These are phyloP conservation scores for Bolinopsis microptera DNA, from an alignment of 37 sponge, comb jelly and placozoan species.

Conservation along the genomic window DNA sequence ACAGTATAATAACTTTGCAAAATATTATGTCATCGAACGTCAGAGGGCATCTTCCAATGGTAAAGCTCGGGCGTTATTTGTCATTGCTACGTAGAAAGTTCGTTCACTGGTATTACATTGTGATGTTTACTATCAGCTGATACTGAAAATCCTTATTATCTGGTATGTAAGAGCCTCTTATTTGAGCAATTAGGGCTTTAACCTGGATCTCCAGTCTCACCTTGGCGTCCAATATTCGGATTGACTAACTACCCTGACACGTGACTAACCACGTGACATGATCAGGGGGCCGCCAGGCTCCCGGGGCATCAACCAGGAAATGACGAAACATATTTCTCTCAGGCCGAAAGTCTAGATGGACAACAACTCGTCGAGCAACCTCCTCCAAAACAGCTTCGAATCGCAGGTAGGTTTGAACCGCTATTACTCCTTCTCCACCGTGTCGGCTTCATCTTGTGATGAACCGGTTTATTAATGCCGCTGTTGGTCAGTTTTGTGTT, in stretches of 20 bases:
- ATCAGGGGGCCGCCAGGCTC: background rate
- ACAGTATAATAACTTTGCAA: conserved; percentile 14
- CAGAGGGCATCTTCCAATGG: conserved; percentile 51
- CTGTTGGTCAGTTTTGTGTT: background rate
- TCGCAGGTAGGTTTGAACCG: background rate
- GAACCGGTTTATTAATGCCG: background rate
- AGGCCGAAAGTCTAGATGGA: background rate
- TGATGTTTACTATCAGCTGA: conserved; percentile 24
- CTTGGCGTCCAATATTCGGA: background rate
- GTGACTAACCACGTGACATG: background rate
- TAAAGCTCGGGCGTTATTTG: conserved; percentile 18
- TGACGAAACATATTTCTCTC: background rate
- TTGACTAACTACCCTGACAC: background rate
- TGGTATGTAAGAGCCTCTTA: conserved; percentile 42
- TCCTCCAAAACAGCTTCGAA: conserved; percentile 22
- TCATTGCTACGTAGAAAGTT: conserved; percentile 55
- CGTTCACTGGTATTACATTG: conserved; percentile 38
- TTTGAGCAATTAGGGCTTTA: conserved; percentile 23
- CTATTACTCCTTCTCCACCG: background rate
- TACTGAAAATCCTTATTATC: background rate
- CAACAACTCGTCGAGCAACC: conserved; percentile 5
- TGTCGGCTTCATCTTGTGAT: background rate
- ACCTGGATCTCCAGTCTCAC: background rate
- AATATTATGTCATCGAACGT: conserved; percentile 57
- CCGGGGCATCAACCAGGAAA: background rate